Evolutionary conservation across 2,888 invertebrate species (phyloP), one percentile per base, ranked within the genome.

Genomic region (Andrena bicolor): DNA sequence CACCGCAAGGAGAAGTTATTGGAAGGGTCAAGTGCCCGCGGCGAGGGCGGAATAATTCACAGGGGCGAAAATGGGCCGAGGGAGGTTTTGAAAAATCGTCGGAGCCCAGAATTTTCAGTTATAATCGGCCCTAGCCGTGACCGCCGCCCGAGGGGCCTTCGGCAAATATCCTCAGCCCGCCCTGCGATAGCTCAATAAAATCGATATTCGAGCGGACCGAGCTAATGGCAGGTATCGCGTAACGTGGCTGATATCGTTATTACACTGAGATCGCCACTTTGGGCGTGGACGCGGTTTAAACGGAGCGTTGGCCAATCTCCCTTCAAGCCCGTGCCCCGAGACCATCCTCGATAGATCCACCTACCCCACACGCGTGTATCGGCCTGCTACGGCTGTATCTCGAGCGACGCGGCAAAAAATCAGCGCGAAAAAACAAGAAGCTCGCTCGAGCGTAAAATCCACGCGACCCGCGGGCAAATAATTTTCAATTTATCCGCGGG

Each of bases 211-310:
- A 65, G 49, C 78, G 70, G 80, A 61, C 65, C 58, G 53, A 60
- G 82, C 81, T 87, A 89, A 88, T 85, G 81, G 82, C 64, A 78
- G 85, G 85, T 89, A 87, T 89, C 88, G 83, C 82, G 80, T 83
- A 87, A 87, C 84, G 69, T 63, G 30, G 65, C 78, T 84, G 87
- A 87, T 89, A 84, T 89, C 89, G 84, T 88, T 86, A 88, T 89
- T 87, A 87, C 82, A 69, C 30, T 23, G 82, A 83, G 84, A 89
- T 87, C 87, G 68, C 77, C 87, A 85, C 82, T 89, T 87, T 87
- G 80, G 73, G 68, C 79, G 85, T 80, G 82, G 77, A 64, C 82
- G 77, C 77, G 68, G 83, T 82, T 85, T 81, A 69, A 79, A 71
- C 79, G 66, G 74, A 28, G 5, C 35, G 48, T 30, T 26, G 63